phyloP scores from a whole-genome alignment of 1,140 invertebrate species.

The Scaptomyza hsui region DNA sequence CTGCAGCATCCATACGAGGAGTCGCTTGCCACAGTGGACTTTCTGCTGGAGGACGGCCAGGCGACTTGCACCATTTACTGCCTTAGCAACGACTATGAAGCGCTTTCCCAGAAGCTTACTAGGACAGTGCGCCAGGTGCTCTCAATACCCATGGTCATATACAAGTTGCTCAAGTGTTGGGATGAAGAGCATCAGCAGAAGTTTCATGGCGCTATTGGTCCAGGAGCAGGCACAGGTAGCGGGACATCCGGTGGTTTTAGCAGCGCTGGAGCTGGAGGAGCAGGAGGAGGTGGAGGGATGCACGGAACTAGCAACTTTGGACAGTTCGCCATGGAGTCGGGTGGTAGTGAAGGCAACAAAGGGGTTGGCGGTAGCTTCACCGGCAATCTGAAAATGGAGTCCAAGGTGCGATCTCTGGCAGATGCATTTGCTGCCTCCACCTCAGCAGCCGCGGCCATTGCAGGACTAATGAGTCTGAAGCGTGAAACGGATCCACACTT shows the following conservation, averaged over 20 bases:
- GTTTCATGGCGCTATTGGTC: slow-evolving; percentile 75
- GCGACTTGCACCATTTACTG: slow-evolving; percentile 88
- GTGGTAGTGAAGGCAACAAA: slow-evolving; percentile 12
- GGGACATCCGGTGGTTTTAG: slow-evolving; percentile 56
- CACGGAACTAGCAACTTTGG: slow-evolving; percentile 41
- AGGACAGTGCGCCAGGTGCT: slow-evolving; percentile 95
- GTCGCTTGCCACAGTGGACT: slow-evolving; percentile 95
- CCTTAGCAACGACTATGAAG: slow-evolving; percentile 85
- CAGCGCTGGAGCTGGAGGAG: slow-evolving; percentile 20
- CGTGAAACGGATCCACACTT: slow-evolving; percentile 67
- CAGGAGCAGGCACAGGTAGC: slow-evolving; percentile 85
- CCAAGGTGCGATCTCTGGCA: slow-evolving; percentile 61
- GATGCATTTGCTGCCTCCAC: slow-evolving; percentile 68
- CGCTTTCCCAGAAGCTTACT: slow-evolving; percentile 89
- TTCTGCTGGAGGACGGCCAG: slow-evolving; percentile 93
- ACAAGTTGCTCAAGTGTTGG: slow-evolving; percentile 89
- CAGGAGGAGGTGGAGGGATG: slow-evolving; percentile 12
- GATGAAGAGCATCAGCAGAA: slow-evolving; percentile 85
- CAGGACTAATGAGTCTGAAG: slow-evolving; percentile 64
- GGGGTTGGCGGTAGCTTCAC: slow-evolving; percentile 52
- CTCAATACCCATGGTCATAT: slow-evolving; percentile 94
- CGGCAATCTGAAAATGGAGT: slow-evolving; percentile 59
- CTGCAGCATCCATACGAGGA: slow-evolving; percentile 97
- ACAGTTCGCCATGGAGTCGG: slow-evolving; percentile 59
- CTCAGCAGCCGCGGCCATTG: slow-evolving; percentile 67